phyloP scores from a whole-genome alignment of 2,888 invertebrate species.

The Meliscaeva auricollis region DNA sequence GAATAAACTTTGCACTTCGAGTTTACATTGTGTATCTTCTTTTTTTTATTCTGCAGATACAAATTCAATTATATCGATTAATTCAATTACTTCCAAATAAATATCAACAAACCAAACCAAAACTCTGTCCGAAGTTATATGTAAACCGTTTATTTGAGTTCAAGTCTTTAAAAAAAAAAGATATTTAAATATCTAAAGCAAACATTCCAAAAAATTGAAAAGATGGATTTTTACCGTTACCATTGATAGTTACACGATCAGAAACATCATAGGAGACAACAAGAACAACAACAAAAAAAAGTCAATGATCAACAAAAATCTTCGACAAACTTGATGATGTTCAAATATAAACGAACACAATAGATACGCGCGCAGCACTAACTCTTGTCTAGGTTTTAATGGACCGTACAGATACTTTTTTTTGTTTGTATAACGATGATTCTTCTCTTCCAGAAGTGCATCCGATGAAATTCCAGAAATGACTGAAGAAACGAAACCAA shows the following conservation, averaged over 20 bases:
- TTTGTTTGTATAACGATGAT: conserved; percentile 5
- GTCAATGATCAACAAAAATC: conserved; percentile 51
- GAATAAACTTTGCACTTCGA: conserved; percentile 40
- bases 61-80: conserved; percentile 63
- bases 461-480: conserved; percentile 76
- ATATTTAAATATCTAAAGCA: conserved; percentile 53
- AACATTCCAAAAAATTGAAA: conserved; percentile 50
- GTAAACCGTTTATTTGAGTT: conserved; percentile 36
- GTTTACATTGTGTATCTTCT: conserved; percentile 52
- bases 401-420: conserved; percentile 2
- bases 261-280: neutral
- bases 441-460: conserved; percentile 71
- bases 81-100: conserved; percentile 63
- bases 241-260: conserved; percentile 47
- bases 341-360: conserved; percentile 46
- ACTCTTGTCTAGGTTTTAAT: conserved; percentile 1
- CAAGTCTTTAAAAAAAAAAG: conserved; percentile 10
- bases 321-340: conserved; percentile 39
- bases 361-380: conserved; percentile 48
- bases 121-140: conserved; percentile 35
- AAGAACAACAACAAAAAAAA: conserved; percentile 40
- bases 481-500: conserved; percentile 75
- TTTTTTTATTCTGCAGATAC: conserved; percentile 42
- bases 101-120: conserved; percentile 57
- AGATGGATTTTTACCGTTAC: conserved; percentile 30